These are phyloP conservation scores for Siderastrea siderea DNA, from an alignment of 92 coral and sea anemone genomes.

Conservation along the genomic window DNA sequence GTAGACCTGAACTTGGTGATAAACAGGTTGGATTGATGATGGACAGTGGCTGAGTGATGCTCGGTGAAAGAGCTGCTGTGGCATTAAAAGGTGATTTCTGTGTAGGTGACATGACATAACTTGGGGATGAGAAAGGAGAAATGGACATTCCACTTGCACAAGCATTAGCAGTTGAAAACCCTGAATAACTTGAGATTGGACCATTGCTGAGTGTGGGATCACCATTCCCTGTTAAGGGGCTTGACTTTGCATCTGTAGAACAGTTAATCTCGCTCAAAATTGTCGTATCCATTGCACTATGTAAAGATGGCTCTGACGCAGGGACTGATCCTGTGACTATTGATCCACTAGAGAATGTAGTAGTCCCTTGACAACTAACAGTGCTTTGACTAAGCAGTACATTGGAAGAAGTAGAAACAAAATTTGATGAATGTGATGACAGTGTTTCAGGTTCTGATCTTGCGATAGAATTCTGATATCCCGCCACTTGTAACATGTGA, in stretches of 20 bases:
- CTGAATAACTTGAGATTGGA: constrained; percentile 57
- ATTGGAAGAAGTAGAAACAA: constrained; percentile 29
- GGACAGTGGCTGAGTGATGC: constrained; percentile 83
- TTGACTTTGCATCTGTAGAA: constrained; percentile 13
- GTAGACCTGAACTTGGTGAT: constrained; percentile 82
- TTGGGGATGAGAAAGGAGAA: constrained; percentile 81
- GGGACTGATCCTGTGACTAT: constrained; percentile 23
- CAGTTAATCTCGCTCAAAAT: constrained; percentile 43
- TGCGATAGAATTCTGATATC: constrained; percentile 24
- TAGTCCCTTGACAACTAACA: constrained; percentile 41
- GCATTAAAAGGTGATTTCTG: constrained; percentile 71
- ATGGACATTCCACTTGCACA: constrained; percentile 58
- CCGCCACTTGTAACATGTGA: constrained; percentile 6
- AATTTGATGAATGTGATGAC: constrained; percentile 15
- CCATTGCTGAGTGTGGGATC: constrained; percentile 84
- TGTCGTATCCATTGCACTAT: constrained; percentile 21
- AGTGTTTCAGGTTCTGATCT: constrained; percentile 3
- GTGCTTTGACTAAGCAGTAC: constrained; percentile 28
- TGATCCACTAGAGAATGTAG: constrained; percentile 19
- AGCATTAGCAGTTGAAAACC: constrained; percentile 37
- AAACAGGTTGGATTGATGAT: constrained; percentile 87
- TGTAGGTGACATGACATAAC: constrained; percentile 83
- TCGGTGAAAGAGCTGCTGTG: constrained; percentile 76
- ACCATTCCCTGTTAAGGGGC: constrained; percentile 70
- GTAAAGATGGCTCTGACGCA: constrained; percentile 12